A percentile compares a stretch with the other conserved stretches of the same genome.
Evolutionary conservation across 1,140 invertebrate genomes (phyloP).

Genomic region (Trypoxylus dichotomus): DNA sequence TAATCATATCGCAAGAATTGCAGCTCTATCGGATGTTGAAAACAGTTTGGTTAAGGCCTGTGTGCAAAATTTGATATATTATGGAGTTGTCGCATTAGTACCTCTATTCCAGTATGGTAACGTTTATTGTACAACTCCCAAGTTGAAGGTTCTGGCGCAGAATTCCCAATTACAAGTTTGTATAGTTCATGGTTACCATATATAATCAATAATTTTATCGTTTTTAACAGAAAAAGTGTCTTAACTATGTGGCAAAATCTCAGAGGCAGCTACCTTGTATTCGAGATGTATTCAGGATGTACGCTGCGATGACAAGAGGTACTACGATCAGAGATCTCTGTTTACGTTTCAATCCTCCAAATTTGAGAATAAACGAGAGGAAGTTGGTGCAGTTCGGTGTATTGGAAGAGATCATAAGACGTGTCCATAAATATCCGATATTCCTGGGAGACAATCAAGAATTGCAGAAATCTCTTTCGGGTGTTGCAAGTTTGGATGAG

Average conservation of each 20-base stretch:
- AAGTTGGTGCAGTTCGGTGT: conserved; percentile 90
- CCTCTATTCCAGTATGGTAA: conserved; percentile 94
- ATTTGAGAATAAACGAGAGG: conserved; percentile 76
- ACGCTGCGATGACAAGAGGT: conserved; percentile 81
- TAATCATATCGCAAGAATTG: conserved; percentile 85
- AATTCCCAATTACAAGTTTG: conserved; percentile 61
- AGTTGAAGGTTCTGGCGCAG: conserved; percentile 71
- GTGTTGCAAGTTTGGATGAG: conserved; percentile 80
- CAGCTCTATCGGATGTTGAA: conserved; percentile 85
- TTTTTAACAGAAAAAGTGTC: conserved; percentile 43
- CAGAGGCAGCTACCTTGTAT: conserved; percentile 64
- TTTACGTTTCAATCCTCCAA: conserved; percentile 74
- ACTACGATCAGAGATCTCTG: conserved; percentile 85
- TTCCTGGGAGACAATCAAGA: conserved; percentile 56
- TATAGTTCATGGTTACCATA: neutral
- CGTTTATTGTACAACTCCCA: conserved; percentile 86
- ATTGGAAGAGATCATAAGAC: conserved; percentile 80
- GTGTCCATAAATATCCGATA: conserved; percentile 79
- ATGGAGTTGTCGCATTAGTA: conserved; percentile 74
- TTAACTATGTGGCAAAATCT: conserved; percentile 47
- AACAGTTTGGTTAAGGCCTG: conserved; percentile 92
- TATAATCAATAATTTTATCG: neutral
- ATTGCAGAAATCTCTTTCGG: conserved; percentile 75
- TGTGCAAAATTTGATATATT: conserved; percentile 89
- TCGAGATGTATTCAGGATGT: conserved; percentile 78